Conservation (phyloP, 2,888 invertebrate species). For the Rutpela maculata region DNA sequence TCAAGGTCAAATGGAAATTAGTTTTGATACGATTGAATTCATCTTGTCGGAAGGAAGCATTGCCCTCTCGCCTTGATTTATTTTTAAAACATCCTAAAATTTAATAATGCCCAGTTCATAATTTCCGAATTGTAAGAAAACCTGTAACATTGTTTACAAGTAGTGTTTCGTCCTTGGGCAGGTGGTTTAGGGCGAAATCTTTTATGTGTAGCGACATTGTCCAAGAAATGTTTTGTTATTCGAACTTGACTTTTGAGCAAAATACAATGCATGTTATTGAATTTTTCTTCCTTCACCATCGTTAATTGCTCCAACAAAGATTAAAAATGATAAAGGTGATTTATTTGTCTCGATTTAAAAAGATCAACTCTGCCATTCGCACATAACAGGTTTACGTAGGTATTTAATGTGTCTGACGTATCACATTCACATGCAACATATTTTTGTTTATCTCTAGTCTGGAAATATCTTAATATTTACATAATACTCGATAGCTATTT, state of each 20-base stretch:
- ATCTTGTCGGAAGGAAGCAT: constrained; percentile 39
- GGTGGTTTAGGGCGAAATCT: neutral
- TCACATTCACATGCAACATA: neutral
- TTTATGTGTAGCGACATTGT: neutral
- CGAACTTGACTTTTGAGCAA: too few relatives aligned
- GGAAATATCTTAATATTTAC: constrained; percentile 14
- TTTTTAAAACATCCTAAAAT: neutral
- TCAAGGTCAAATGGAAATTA: constrained; percentile 69
- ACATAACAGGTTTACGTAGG: constrained; percentile 10
- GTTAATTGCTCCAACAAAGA: neutral
- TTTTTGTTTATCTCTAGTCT: neutral
- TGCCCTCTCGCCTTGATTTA: constrained; percentile 25
- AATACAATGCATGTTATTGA: too few relatives aligned
- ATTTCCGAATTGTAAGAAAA: neutral
- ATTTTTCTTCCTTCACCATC: neutral
- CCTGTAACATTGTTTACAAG: neutral
- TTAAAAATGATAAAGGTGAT: too few relatives aligned
- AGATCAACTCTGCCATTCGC: constrained; percentile 11
- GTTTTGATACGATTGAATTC: constrained; percentile 62
- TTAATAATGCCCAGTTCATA: neutral
- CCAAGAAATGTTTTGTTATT: neutral
- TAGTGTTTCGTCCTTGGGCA: neutral
- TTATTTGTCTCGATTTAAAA: neutral
- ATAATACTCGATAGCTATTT: constrained; percentile 11
- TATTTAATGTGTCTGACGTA: neutral